A percentile compares a stretch with the other conserved stretches of the same genome.
phyloP scores from a whole-genome alignment of 2,888 invertebrate genomes.

The Cephus runcator region DNA sequence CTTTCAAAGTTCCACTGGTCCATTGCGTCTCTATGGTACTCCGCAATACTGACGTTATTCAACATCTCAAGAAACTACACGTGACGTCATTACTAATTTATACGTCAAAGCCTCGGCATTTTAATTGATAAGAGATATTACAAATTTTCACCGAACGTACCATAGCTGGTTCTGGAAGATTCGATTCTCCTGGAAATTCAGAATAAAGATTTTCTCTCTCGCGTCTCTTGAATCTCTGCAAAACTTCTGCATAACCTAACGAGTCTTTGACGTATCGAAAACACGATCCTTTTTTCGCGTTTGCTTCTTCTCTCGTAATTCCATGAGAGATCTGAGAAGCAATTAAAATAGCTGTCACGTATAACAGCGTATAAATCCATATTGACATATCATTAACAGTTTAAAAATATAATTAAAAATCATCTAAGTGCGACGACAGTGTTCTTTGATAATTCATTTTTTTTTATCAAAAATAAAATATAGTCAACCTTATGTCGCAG shows the following conservation, averaged over 20 bases:
- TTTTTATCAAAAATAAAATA: not conserved
- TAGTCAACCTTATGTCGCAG: not conserved
- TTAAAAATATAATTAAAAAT: not conserved
- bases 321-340: not conserved
- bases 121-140: not conserved
- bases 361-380: slow-evolving; percentile 5
- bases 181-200: slow-evolving; percentile 18
- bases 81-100: not conserved
- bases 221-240: not conserved
- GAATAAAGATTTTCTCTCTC: not conserved
- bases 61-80: slow-evolving; percentile 25
- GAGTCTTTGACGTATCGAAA: not conserved
- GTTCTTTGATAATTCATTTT: not conserved
- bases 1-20: slow-evolving; percentile 32
- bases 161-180: slow-evolving; percentile 26
- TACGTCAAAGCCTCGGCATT: not conserved
- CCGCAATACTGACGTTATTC: slow-evolving; percentile 25
- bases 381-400: slow-evolving; percentile 20
- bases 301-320: not conserved
- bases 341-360: not conserved
- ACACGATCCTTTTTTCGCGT: not conserved
- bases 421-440: not conserved
- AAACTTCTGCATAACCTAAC: not conserved
- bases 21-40: slow-evolving; percentile 29
- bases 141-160: slow-evolving; percentile 11